phyloP scores from a whole-genome alignment of 1,140 invertebrate species.

The Eupeodes corollae region DNA sequence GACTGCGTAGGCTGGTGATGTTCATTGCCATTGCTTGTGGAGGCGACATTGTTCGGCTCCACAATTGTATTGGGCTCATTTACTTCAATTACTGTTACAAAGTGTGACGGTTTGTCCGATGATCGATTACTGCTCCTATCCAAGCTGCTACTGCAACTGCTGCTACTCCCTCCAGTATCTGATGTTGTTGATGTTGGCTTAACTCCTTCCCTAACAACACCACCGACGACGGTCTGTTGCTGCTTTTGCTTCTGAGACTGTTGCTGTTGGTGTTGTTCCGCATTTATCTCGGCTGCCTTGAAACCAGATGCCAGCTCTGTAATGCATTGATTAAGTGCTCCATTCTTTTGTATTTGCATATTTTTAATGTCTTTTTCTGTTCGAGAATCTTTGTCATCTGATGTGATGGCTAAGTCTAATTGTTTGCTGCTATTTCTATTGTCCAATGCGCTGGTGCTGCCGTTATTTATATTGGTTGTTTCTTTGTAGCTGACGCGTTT shows the following conservation, averaged over 20 bases:
- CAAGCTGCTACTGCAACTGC: not conserved
- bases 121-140: conserved; percentile 1
- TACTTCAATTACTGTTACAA: conserved; percentile 81
- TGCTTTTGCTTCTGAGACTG: not conserved
- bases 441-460: not conserved
- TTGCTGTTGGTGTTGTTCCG: conserved; percentile 2
- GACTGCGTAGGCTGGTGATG: conserved; percentile 17
- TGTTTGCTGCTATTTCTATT: not conserved
- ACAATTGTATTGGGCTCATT: conserved; percentile 42
- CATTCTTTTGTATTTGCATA: conserved; percentile 15
- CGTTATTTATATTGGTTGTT: conserved; percentile 5
- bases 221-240: not conserved
- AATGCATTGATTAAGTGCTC: conserved; percentile 45
- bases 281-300: conserved; percentile 1
- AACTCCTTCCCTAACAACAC: not conserved
- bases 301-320: conserved; percentile 43
- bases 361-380: conserved; percentile 26
- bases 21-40: conserved; percentile 6
- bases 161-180: not conserved
- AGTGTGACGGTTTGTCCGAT: conserved; percentile 53
- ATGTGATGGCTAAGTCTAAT: too few relatives aligned
- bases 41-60: not conserved
- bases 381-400: conserved; percentile 30
- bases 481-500: not conserved
- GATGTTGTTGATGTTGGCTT: not conserved